Base-by-base conservation (phyloP, 2,797 vertebrate species). In the Catamblyrhynchus diadema region DNA sequence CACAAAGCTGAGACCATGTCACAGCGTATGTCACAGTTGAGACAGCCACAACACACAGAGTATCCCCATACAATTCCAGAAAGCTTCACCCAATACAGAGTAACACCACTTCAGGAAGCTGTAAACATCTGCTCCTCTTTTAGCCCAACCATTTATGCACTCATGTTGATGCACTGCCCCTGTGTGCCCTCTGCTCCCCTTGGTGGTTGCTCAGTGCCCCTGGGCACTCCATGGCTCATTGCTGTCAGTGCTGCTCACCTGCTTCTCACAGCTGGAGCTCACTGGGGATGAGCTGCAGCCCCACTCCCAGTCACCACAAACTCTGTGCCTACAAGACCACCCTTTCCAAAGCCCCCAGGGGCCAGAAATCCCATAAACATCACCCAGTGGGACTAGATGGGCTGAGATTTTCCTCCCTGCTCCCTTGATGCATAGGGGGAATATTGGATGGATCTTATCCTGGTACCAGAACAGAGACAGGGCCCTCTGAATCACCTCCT, bases 161-260 rank as follows among this genome's bases (percentile, higher is more conserved):
- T 59, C 35, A 1, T 13, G 11, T 5, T 37, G 4, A 37, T 37
- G 57, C 35, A 2, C 0, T 37, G 35, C 35, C 9, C 35, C 57
- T 60, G 35, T 28, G 57, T 39, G 57, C 35, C 57, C 25, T 39
- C 57, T 60, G 57, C 1, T 60, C 57, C 57, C 35, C 39, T 60
- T 39, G 57, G 35, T 10, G 41, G 15, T 6, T 35, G 54, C 9
- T 24, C 54, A 24, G 54, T 35, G 54, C 8, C 25, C 35, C 35
- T 60, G 57, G 57, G 57, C 57, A 28, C 57, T 28, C 25, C 57
- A 4, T 39, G 57, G 57, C 57, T 60, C 57, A 1, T 39, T 28
- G 57, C 57, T 39, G 57, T 28, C 57, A 60, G 0, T 28, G 35
- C 35, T 60, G 35, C 56, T 59, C 56, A 59, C 33, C 56, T 59